phyloP scores from a whole-genome alignment of 2,888 invertebrate species.

The Cabera pusaria region DNA sequence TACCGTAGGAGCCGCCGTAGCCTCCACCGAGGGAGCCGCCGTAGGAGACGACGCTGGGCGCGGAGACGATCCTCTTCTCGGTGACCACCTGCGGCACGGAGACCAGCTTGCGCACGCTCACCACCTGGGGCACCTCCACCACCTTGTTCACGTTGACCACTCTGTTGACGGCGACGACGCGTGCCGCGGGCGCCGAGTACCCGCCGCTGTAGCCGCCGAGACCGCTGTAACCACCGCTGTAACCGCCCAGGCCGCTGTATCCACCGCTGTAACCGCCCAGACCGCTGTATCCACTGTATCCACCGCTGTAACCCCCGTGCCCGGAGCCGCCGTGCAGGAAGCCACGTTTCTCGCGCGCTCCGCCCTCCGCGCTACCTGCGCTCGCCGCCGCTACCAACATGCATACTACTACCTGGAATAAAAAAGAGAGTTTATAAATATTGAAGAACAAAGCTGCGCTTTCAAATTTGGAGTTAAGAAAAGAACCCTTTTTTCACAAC shows the following conservation, averaged over 20 bases:
- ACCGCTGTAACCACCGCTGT: constrained; percentile 27
- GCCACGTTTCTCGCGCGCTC: constrained; percentile 39
- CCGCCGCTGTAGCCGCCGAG: constrained; percentile 13
- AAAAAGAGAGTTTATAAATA: no score
- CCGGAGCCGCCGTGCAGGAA: constrained; percentile 24
- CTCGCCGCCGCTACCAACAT: constrained; percentile 33
- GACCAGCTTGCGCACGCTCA: constrained; percentile 48
- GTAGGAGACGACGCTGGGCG: constrained; percentile 29
- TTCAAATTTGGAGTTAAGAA: no score
- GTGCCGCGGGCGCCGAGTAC: constrained; percentile 36
- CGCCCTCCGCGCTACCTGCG: constrained; percentile 32
- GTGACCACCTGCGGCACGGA: constrained; percentile 42
- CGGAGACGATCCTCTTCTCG: constrained; percentile 34
- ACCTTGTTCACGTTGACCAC: constrained; percentile 46
- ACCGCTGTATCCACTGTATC: constrained; percentile 27
- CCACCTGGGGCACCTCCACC: constrained; percentile 45
- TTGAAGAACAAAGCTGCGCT: no score
- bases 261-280: constrained; percentile 17
- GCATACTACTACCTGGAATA: constrained; percentile 31
- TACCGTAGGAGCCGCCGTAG: constrained; percentile 6
- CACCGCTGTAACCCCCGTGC: constrained; percentile 22
- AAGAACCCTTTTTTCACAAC: no score
- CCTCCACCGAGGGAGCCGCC: constrained; percentile 23
- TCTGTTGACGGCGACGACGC: constrained; percentile 42
- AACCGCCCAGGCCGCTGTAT: constrained; percentile 27